These are phyloP conservation scores for Oncorhynchus tshawytscha DNA, from an alignment of 2,113 vertebrate species.

Conservation along the genomic window DNA sequence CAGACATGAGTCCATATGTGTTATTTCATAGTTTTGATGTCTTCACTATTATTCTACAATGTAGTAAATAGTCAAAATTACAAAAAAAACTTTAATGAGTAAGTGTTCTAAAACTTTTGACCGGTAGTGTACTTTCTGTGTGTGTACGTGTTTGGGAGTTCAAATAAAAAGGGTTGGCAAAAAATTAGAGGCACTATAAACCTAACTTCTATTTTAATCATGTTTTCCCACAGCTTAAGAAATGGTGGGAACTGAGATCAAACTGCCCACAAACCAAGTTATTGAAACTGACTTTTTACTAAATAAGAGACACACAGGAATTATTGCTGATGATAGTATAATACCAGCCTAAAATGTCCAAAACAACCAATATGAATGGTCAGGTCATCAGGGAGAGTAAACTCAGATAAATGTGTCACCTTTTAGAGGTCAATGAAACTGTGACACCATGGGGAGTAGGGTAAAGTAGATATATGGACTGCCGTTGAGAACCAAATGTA, in stretches of 20 bases:
- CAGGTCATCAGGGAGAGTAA: conserved; percentile 4
- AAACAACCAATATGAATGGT: background rate
- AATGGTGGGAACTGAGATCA: conserved; percentile 14
- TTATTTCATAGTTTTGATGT: no score
- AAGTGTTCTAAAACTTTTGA: no score
- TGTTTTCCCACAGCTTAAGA: conserved; percentile 29
- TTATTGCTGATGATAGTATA: conserved; percentile 30
- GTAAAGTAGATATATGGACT: background rate
- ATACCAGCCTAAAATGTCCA: background rate
- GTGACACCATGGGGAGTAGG: background rate
- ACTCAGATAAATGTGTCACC: background rate
- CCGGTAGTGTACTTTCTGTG: no score
- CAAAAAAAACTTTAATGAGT: no score
- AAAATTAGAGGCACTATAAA: conserved; percentile 1
- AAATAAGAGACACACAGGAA: conserved; percentile 5
- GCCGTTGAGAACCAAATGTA: background rate
- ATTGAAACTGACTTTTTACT: conserved; percentile 16
- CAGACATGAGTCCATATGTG: no score
- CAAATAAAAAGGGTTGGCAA: background rate
- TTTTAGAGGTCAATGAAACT: background rate
- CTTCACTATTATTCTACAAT: no score
- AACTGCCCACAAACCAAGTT: conserved; percentile 19
- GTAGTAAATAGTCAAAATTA: no score
- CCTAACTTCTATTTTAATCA: conserved; percentile 7
- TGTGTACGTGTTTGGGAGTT: background rate